Conservation (phyloP, 1,140 invertebrate genomes). For the Dreissena polymorpha region DNA sequence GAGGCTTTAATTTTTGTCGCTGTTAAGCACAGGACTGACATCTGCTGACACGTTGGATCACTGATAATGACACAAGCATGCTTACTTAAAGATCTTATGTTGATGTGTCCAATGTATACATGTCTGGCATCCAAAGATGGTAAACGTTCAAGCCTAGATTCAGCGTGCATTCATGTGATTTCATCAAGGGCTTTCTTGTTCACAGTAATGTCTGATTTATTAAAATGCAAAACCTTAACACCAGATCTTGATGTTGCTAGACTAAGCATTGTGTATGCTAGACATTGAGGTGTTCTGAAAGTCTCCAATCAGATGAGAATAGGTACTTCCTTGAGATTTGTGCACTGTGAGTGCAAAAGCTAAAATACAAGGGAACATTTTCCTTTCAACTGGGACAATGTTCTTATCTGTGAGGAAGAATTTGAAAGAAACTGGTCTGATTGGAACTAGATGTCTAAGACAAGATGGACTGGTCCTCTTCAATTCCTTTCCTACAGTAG, state of each 20-base stretch:
- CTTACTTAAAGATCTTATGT: neutral
- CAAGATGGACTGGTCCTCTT: slow-evolving; percentile 20
- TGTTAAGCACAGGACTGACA: slow-evolving; percentile 6
- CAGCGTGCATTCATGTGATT: too few species aligned
- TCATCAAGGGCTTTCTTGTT: slow-evolving; percentile 33
- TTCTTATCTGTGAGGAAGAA: slow-evolving; percentile 35
- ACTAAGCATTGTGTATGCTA: slow-evolving; percentile 34
- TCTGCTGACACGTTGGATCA: slow-evolving; percentile 13
- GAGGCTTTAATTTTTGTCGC: slow-evolving; percentile 5
- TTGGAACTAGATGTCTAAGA: slow-evolving; percentile 44
- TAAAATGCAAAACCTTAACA: slow-evolving; percentile 18
- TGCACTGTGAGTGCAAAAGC: slow-evolving; percentile 42
- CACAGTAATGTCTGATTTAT: slow-evolving; percentile 30
- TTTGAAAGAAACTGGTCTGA: slow-evolving; percentile 41
- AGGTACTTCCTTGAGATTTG: slow-evolving; percentile 36
- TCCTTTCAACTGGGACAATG: slow-evolving; percentile 33
- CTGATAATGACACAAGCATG: slow-evolving; percentile 2
- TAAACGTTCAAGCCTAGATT: neutral
- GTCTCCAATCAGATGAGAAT: slow-evolving; percentile 33
- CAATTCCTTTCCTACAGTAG: slow-evolving; percentile 28
- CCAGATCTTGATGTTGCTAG: slow-evolving; percentile 16
- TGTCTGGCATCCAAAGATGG: neutral
- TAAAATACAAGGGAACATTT: slow-evolving; percentile 35
- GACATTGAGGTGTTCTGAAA: slow-evolving; percentile 29
- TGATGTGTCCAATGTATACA: neutral